A percentile compares a stretch with the other conserved stretches of the same genome.
These are phyloP conservation scores for Probaryconus sp. DNA, from an alignment of 1,140 invertebrate genomes.

Conservation along the genomic window DNA sequence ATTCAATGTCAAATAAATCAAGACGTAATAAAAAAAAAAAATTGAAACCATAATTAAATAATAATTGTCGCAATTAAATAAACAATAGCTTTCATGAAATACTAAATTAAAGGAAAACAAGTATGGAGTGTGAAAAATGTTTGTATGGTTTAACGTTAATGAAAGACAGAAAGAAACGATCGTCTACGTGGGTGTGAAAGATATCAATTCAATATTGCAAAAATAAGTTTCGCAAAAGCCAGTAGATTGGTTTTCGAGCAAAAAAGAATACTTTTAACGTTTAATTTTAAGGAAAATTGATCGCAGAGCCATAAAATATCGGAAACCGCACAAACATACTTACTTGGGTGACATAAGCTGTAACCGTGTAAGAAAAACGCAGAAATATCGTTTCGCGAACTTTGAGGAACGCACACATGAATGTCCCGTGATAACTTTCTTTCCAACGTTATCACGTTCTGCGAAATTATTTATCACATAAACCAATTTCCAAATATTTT, in stretches of 20 bases:
- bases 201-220: neutral
- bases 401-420: conserved; percentile 13
- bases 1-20: too few relatives aligned
- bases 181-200: neutral
- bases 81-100: too few relatives aligned
- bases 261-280: too few relatives aligned
- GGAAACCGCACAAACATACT: conserved; percentile 37
- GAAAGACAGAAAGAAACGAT: conserved; percentile 24
- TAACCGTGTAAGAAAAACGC: conserved; percentile 34
- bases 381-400: conserved; percentile 3
- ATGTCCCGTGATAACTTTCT: neutral
- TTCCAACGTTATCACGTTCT: conserved; percentile 9
- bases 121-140: conserved; percentile 28
- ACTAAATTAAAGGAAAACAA: too few relatives aligned
- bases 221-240: neutral
- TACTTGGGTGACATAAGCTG: conserved; percentile 56
- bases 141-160: conserved; percentile 13
- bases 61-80: too few relatives aligned
- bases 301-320: neutral
- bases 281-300: too few relatives aligned
- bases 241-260: neutral
- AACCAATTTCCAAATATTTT: conserved; percentile 13
- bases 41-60: too few relatives aligned
- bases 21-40: too few relatives aligned
- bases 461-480: conserved; percentile 4